Evolutionary conservation across 37 sponge, comb jelly and placozoan genomes (phyloP), one percentile per base, ranked within the genome.

Genomic region (Agelas oroides): DNA sequence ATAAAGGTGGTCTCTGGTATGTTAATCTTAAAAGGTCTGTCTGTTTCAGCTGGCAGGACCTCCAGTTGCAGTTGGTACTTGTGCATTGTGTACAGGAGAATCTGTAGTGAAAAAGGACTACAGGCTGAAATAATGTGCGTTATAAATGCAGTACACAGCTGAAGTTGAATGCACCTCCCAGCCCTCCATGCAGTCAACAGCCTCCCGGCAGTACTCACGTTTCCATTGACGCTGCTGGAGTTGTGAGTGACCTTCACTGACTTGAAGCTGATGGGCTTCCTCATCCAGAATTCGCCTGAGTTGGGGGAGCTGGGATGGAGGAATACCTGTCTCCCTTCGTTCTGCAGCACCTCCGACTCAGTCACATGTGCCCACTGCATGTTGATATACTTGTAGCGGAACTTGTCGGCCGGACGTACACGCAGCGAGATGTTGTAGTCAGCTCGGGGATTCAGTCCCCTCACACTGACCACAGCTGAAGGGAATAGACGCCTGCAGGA

Each of bases 401-500:
- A 71, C 59, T 81, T 70, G 56, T 93, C 87, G 15, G 66, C 68
- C 1, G 73, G 24, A 8, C 39, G 63, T 16, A 88, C 53, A 21
- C 89, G 61, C 55, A 89, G 55, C 16, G 79, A 70, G 5, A 93
- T 27, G 17, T 23, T 69, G 61, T 93, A 93, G 18, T 37, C 41
- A 0, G 35, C 34, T 31, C 39, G n/a, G 28, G 86, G 83, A 27
- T 80, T 65, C 20, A 93, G 94, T 11, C 90, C 94, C 28, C 60
- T 53, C 25, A 89, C 53, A 25, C 56, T 68, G 20, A 88, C 76
- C 21, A 64, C 8, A 0, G 89, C 60, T 20, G 61, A 25, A 46
- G 94, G 94, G 53, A 89, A 93, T 18, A 93, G n/a, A 13, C 86
- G 53, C 87, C 89, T 89, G 36, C 28, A 46, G n/a, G n/a, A n/a